phyloP scores from a whole-genome alignment of 2,888 invertebrate species.

The Limenitis camilla region DNA sequence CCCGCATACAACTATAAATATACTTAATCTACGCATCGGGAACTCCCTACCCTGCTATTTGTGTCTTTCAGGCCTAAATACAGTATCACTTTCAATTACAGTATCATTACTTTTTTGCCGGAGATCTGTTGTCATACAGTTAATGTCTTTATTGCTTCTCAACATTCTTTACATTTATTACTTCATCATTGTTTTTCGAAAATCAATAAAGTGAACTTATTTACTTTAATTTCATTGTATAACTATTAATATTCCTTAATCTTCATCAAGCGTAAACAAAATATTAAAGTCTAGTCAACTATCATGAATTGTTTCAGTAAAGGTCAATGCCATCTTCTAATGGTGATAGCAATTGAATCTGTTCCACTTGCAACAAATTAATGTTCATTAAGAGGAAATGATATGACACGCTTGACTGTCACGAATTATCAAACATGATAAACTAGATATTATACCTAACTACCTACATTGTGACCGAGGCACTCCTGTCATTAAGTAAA shows the following conservation, averaged over 20 bases:
- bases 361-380: conserved; percentile 72
- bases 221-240: no score
- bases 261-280: not conserved
- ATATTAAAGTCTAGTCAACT: no score
- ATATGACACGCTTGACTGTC: conserved; percentile 45
- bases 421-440: conserved; percentile 30
- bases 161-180: not conserved
- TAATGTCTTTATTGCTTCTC: not conserved
- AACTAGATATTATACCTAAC: not conserved
- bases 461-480: not conserved
- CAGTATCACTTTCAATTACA: conserved; percentile 14
- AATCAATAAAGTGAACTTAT: no score
- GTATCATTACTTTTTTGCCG: conserved; percentile 9
- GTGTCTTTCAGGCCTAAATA: conserved; percentile 25
- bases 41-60: conserved; percentile 32
- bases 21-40: conserved; percentile 52
- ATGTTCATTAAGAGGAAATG: conserved; percentile 58
- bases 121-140: not conserved
- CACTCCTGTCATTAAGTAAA: conserved; percentile 17
- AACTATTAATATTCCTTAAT: not conserved
- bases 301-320: conserved; percentile 54
- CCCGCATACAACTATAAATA: conserved; percentile 69
- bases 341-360: conserved; percentile 71
- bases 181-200: no score
- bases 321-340: conserved; percentile 64